Percentiles rank a stretch among this genome's conserved stretches.
phyloP scores from a whole-genome alignment of 1,140 invertebrate species.

The Drosophila oshimai region DNA sequence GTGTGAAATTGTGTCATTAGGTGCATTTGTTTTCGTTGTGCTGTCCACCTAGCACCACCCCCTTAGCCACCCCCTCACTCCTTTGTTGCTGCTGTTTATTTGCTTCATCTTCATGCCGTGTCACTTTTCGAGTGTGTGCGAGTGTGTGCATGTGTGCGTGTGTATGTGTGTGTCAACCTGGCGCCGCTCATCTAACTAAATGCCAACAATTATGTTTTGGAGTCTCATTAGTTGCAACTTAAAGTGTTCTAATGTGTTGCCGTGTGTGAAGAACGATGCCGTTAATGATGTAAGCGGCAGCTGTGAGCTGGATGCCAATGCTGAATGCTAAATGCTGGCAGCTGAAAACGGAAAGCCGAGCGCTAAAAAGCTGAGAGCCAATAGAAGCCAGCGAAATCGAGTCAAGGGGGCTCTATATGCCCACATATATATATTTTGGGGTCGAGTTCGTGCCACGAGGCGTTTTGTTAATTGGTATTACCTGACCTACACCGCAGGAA shows the following conservation, averaged over 20 bases:
- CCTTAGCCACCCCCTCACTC: background rate
- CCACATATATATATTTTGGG: slow-evolving; percentile 43
- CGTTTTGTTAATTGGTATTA: slow-evolving; percentile 66
- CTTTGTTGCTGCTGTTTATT: slow-evolving; percentile 49
- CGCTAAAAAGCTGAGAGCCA: slow-evolving; percentile 41
- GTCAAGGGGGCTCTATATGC: slow-evolving; percentile 33
- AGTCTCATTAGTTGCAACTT: slow-evolving; percentile 80
- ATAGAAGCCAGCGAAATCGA: slow-evolving; percentile 24
- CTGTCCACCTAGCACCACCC: slow-evolving; percentile 28
- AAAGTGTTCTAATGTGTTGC: slow-evolving; percentile 67
- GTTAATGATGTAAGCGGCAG: slow-evolving; percentile 75
- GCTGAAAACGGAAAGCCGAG: slow-evolving; percentile 15
- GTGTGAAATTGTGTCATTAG: slow-evolving; percentile 76
- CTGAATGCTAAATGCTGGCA: slow-evolving; percentile 1
- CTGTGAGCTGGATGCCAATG: slow-evolving; percentile 27
- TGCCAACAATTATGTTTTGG: slow-evolving; percentile 79
- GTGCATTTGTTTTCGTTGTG: slow-evolving; percentile 79
- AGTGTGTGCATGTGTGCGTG: slow-evolving; percentile 9
- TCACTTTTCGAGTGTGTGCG: slow-evolving; percentile 54
- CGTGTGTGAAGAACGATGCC: slow-evolving; percentile 72
- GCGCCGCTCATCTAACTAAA: slow-evolving; percentile 66
- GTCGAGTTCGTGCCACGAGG: slow-evolving; percentile 55
- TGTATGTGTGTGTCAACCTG: slow-evolving; percentile 31
- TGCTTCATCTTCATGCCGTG: slow-evolving; percentile 62
- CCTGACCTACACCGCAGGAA: slow-evolving; percentile 12